These are phyloP conservation scores for Chloroclysta siterata DNA, from an alignment of 2,888 invertebrate species.

Conservation along the genomic window DNA sequence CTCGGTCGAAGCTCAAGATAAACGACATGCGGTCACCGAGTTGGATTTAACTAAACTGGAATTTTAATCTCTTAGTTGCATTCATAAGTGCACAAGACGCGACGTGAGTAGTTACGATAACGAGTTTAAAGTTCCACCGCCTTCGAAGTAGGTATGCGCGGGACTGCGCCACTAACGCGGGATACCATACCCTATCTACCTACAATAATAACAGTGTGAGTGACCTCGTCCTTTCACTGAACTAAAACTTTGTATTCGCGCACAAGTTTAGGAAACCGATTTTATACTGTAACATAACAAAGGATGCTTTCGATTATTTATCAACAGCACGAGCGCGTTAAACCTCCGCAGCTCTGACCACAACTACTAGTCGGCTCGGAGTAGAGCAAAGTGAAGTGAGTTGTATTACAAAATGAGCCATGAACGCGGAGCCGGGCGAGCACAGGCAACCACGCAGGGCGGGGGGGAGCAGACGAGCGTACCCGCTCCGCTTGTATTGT, in stretches of 20 bases:
- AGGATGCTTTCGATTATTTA: constrained; percentile 49
- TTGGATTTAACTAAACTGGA: constrained; percentile 33
- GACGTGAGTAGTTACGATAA: constrained; percentile 45
- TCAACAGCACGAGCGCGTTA: constrained; percentile 52
- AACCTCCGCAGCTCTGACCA: constrained; percentile 61
- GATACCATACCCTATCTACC: constrained; percentile 28
- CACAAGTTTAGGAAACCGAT: constrained; percentile 48
- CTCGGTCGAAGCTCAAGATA: constrained; percentile 25
- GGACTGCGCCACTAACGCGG: constrained; percentile 52
- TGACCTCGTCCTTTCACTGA: constrained; percentile 72
- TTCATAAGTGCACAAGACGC: constrained; percentile 41
- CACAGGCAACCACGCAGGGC: constrained; percentile 41
- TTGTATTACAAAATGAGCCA: constrained; percentile 65
- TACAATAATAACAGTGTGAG: constrained; percentile 32
- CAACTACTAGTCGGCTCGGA: constrained; percentile 58
- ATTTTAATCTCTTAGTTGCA: constrained; percentile 45
- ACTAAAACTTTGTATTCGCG: constrained; percentile 52
- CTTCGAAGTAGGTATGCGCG: constrained; percentile 66
- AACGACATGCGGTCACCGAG: constrained; percentile 18
- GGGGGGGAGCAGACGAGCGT: constrained; percentile 18
- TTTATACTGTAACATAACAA: constrained; percentile 61
- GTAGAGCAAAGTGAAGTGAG: constrained; percentile 61
- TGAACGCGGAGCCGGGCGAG: constrained; percentile 52
- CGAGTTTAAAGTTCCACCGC: constrained; percentile 60
- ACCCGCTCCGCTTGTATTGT: constrained; percentile 57